phyloP scores from a whole-genome alignment of 2,113 vertebrate genomes.

The Neofelis nebulosa region DNA sequence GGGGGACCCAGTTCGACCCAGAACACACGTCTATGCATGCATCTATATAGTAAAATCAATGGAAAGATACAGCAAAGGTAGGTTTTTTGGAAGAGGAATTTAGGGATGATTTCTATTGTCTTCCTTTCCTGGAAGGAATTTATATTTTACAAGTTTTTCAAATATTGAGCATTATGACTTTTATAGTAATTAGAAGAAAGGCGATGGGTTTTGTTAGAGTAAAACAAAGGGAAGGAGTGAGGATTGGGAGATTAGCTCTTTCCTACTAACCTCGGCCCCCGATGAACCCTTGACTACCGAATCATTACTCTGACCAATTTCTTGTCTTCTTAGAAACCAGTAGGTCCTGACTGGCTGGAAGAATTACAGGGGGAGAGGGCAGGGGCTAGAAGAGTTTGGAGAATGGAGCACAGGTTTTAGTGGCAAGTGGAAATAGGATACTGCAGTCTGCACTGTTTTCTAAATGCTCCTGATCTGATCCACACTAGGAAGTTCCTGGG shows the following conservation, averaged over 20 bases:
- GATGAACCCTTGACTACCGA: neutral
- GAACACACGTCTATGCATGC: too few relatives aligned
- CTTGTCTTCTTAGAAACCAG: neutral
- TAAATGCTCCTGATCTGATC: too few relatives aligned
- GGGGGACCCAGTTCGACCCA: too few relatives aligned
- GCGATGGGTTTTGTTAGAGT: neutral
- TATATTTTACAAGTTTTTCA: neutral
- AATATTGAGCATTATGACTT: neutral
- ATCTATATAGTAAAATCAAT: neutral
- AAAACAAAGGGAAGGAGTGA: neutral
- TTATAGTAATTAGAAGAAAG: slow-evolving; percentile 11
- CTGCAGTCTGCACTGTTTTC: too few relatives aligned
- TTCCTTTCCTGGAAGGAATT: neutral
- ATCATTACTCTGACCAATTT: neutral
- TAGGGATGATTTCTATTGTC: neutral
- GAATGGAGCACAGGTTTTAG: neutral
- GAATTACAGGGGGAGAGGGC: neutral
- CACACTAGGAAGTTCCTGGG: neutral
- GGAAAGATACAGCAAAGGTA: neutral
- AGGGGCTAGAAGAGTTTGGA: neutral
- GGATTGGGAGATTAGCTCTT: neutral
- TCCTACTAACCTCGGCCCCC: neutral
- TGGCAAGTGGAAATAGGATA: neutral
- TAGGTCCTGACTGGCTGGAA: neutral
- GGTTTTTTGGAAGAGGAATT: neutral